These are phyloP conservation scores for Drosophila prostipennis DNA, from an alignment of 2,888 invertebrate genomes.

Conservation along the genomic window DNA sequence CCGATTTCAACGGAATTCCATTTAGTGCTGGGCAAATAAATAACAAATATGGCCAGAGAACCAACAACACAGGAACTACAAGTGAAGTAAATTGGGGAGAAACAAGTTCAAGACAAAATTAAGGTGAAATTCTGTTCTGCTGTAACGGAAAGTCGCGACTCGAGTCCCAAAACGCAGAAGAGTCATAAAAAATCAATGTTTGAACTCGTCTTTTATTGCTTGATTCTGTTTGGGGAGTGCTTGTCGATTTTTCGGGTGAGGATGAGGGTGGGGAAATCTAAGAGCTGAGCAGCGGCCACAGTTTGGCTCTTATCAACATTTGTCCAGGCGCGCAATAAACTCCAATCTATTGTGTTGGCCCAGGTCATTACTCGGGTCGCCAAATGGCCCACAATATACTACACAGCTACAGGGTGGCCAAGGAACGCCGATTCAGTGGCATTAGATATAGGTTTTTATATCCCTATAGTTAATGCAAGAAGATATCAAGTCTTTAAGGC, in stretches of 20 bases:
- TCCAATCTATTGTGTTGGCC: slow-evolving; percentile 39
- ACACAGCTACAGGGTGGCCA: neutral
- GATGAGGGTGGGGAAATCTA: slow-evolving; percentile 11
- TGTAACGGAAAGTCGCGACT: slow-evolving; percentile 32
- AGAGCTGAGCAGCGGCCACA: slow-evolving; percentile 15
- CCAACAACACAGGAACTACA: slow-evolving; percentile 23
- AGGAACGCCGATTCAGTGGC: neutral
- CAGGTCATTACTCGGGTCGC: slow-evolving; percentile 29
- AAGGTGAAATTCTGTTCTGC: slow-evolving; percentile 33
- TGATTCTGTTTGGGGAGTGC: slow-evolving; percentile 24
- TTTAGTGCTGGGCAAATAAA: slow-evolving; percentile 50
- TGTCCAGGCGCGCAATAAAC: slow-evolving; percentile 51
- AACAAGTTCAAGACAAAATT: slow-evolving; percentile 41
- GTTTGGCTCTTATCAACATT: slow-evolving; percentile 48
- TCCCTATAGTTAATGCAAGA: neutral
- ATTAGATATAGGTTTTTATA: slow-evolving; percentile 5
- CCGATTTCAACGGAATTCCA: slow-evolving; percentile 69
- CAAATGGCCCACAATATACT: slow-evolving; percentile 5
- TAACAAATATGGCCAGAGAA: slow-evolving; percentile 16
- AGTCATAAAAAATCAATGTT: slow-evolving; percentile 46
- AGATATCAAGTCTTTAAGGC: neutral
- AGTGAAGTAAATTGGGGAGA: slow-evolving; percentile 19
- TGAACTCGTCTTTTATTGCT: slow-evolving; percentile 36
- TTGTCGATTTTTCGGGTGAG: slow-evolving; percentile 6
- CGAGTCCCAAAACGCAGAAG: slow-evolving; percentile 7